Base-by-base conservation (phyloP, 2,888 invertebrate species). In the Drosophila mulleri region DNA sequence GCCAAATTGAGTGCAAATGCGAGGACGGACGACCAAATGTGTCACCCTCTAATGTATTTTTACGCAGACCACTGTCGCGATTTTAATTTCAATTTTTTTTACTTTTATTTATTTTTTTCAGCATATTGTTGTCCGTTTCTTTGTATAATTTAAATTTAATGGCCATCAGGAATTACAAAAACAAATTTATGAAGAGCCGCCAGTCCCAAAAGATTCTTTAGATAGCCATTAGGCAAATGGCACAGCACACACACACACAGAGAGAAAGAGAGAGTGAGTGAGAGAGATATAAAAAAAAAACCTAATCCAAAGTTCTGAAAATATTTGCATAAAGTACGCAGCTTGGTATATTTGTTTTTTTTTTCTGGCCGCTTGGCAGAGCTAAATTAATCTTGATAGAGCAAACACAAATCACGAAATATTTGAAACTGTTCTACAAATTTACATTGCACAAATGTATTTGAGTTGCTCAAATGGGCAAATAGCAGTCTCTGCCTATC, bases 131-230 rank as follows among this genome's bases (percentile, higher is more conserved):
- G 48, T 37, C 42, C 32, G 26, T 29, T 64, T 50, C 61, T 47
- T 68, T 69, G 76, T 83, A 83, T 84, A 84, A 84, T 84, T 84
- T 86, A 66, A 80, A 88, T 90, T 84, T 84, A 84, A 84, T 90
- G 84, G 90, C 89, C 84, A 86, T 90, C 89, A 86, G 83, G 85
- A 89, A 83, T 89, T 89, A 89, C 82, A 75, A 82, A 88, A 88
- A 72, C 69, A 73, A 82, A 90, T 76, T 85, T 88, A 80, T 76
- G 83, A 72, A 71, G 50, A 71, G 50, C 42, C 26, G 14, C 32
- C 20, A 3, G 14, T 32, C 32, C 42, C 42, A 18, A 16, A 18
- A 64, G 54, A 60, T 70, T 57, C 56, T 47, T 59, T 71, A 50
- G 54, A 58, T 52, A 53, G 65, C 52, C 81, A 77, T 77, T 81